Percentiles rank a stretch among this genome's conserved stretches.
phyloP scores from a whole-genome alignment of 64 coral and sea anemone genomes.

The Catalaphyllia jardinei region DNA sequence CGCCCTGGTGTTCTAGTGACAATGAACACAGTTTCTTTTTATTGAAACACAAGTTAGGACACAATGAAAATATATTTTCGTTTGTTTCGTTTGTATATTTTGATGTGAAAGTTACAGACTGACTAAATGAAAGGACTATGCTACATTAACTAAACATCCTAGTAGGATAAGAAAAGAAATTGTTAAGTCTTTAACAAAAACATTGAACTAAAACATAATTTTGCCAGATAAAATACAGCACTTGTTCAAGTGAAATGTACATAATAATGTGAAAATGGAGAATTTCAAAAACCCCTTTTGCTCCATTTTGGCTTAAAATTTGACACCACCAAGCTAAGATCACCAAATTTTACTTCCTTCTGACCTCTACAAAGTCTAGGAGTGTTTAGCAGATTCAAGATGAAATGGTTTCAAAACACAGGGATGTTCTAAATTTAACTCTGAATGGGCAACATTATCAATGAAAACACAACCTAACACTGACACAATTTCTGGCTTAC shows the following conservation, averaged over 20 bases:
- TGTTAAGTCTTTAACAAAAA: neutral
- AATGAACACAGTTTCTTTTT: neutral
- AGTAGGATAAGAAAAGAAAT: neutral
- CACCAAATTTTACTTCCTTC: neutral
- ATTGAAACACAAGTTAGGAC: neutral
- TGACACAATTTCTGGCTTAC: neutral
- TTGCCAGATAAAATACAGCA: neutral
- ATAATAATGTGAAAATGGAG: too few relatives aligned
- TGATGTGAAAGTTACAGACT: neutral
- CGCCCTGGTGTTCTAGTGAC: neutral
- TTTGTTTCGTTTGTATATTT: neutral
- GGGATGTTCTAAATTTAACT: neutral
- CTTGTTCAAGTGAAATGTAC: too few relatives aligned
- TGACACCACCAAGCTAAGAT: neutral
- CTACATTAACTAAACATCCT: constrained; percentile 1
- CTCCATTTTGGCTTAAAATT: neutral
- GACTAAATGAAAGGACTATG: neutral
- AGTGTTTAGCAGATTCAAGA: neutral
- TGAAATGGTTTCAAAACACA: constrained; percentile 3
- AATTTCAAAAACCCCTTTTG: too few relatives aligned
- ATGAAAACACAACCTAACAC: neutral
- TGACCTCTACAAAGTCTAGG: neutral
- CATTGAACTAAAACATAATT: neutral
- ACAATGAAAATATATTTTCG: constrained; percentile 22
- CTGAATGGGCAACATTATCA: neutral